Conservation (phyloP, 1,140 invertebrate genomes). For the Caenorhabditis brenneri region DNA sequence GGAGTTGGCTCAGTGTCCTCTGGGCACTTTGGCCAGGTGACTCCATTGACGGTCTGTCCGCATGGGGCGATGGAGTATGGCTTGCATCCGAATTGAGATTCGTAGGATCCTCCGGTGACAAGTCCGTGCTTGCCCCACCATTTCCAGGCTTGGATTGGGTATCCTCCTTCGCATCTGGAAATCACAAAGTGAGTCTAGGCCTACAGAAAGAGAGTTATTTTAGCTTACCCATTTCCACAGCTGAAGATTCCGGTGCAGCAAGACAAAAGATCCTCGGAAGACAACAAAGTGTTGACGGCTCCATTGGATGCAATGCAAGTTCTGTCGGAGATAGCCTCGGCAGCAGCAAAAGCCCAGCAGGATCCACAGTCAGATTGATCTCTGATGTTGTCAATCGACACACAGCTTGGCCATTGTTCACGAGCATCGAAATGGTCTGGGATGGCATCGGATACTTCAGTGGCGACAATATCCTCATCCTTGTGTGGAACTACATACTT, state of each 20-base stretch:
- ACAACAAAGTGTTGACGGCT: conserved; percentile 78
- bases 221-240: conserved; percentile 21
- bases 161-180: conserved; percentile 80
- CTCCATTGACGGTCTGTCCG: conserved; percentile 17
- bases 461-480: conserved; percentile 26
- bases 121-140: conserved; percentile 78
- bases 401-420: conserved; percentile 36
- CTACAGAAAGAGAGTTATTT: too few relatives aligned
- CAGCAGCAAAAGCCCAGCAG: conserved; percentile 83
- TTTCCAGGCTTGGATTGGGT: conserved; percentile 80
- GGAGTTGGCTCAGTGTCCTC: conserved; percentile 85
- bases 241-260: conserved; percentile 76
- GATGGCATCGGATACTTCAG: conserved; percentile 6
- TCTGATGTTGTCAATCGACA: conserved; percentile 35
- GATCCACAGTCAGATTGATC: conserved; percentile 55
- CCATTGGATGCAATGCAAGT: conserved; percentile 84
- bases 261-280: conserved; percentile 84
- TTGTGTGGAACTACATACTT: conserved; percentile 34
- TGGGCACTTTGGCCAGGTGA: conserved; percentile 77
- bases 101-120: conserved; percentile 84
- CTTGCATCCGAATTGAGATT: conserved; percentile 79
- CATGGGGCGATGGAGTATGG: conserved; percentile 6
- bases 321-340: conserved; percentile 90
- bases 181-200: too few relatives aligned
- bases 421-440: conserved; percentile 45